These are phyloP conservation scores for Palythoa caribaeorum DNA, from an alignment of 92 coral and sea anemone species.

Conservation along the genomic window DNA sequence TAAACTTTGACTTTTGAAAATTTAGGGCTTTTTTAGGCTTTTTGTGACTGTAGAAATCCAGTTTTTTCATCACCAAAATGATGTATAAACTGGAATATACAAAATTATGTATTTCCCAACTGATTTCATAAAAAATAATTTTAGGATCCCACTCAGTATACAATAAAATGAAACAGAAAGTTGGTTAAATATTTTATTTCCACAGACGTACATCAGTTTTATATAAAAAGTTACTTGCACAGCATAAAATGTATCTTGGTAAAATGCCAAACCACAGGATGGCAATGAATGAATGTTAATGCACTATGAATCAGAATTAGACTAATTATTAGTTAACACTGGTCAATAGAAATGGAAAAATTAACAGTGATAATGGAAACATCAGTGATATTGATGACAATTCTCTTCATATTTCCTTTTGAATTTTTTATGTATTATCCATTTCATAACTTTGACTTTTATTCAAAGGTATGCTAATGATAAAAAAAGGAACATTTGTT, in stretches of 20 bases:
- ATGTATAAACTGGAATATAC: too few relatives aligned
- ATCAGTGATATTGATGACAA: neutral
- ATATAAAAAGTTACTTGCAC: constrained; percentile 23
- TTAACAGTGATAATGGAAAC: too few relatives aligned
- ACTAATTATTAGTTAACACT: neutral
- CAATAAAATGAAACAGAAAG: too few relatives aligned
- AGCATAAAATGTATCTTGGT: constrained; percentile 42
- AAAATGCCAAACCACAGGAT: constrained; percentile 30
- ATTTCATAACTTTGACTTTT: neutral
- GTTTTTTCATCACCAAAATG: too few relatives aligned
- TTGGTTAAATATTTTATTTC: constrained; percentile 45
- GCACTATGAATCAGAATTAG: neutral
- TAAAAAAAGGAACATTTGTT: too few relatives aligned
- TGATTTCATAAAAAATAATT: too few relatives aligned
- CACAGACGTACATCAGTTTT: constrained; percentile 13
- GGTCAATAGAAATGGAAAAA: neutral
- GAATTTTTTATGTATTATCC: neutral
- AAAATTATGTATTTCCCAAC: too few relatives aligned
- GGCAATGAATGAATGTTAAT: neutral
- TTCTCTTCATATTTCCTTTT: neutral
- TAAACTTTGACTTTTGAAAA: too few relatives aligned
- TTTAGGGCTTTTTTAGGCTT: too few relatives aligned
- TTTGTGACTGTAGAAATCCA: too few relatives aligned
- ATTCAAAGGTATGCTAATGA: too few relatives aligned
- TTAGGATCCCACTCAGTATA: too few relatives aligned